Percentiles rank a stretch among this genome's conserved stretches.
These are phyloP conservation scores for Benthosema pterotum DNA, from an alignment of 2,797 vertebrate species.

Conservation along the genomic window DNA sequence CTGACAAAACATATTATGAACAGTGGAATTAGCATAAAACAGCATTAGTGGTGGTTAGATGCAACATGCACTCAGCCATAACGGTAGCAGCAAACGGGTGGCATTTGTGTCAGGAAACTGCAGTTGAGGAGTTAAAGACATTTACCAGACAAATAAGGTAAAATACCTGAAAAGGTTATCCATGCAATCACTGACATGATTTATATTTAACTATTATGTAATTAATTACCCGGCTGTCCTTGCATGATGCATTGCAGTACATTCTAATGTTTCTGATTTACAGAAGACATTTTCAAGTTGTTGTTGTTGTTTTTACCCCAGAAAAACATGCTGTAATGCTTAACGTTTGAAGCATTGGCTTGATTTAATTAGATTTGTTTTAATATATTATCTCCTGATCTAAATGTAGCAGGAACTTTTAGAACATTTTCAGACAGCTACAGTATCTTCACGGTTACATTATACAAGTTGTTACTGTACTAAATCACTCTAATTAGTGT, in stretches of 20 bases:
- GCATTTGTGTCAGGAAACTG: conserved; percentile 41
- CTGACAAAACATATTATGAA: conserved; percentile 8
- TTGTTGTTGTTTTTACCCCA: conserved; percentile 31
- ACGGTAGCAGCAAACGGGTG: conserved; percentile 50
- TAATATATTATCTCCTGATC: conserved; percentile 14
- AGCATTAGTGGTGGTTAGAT: conserved; percentile 58
- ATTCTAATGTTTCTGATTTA: conserved; percentile 17
- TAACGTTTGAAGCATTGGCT: conserved; percentile 1
- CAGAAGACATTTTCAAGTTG: conserved; percentile 1
- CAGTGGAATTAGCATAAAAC: conserved; percentile 13
- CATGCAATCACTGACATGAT: conserved; percentile 23
- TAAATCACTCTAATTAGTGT: not conserved
- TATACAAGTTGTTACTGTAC: conserved; percentile 22
- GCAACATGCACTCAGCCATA: conserved; percentile 67
- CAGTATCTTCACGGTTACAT: no score
- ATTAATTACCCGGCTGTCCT: not conserved
- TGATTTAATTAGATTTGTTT: conserved; percentile 22
- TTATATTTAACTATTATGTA: not conserved
- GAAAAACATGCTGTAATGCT: conserved; percentile 10
- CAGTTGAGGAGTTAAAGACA: conserved; percentile 44
- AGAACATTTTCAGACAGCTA: conserved; percentile 19
- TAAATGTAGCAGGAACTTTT: conserved; percentile 27
- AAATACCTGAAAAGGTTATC: conserved; percentile 4
- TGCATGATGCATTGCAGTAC: conserved; percentile 8
- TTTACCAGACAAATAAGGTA: conserved; percentile 23